Percentiles rank a stretch among this genome's conserved stretches.
Evolutionary conservation across 2,113 vertebrate genomes (phyloP).

Genomic region (Phocoena sinus): DNA sequence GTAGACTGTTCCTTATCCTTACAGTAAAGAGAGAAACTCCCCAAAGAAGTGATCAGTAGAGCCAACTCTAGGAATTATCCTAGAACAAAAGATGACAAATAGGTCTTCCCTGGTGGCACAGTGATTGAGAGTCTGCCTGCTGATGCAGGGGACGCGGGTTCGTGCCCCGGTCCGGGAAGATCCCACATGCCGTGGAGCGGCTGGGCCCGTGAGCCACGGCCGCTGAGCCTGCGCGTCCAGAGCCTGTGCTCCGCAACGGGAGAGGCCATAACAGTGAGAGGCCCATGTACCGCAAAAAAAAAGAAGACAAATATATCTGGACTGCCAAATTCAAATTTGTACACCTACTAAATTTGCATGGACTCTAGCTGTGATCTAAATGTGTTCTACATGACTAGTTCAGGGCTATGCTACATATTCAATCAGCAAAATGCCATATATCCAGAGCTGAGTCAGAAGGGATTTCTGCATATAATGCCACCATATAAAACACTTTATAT

Average conservation of each 20-base stretch:
- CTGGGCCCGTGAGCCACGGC: too few relatives aligned
- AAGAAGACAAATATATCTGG: conserved; percentile 8
- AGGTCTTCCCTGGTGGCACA: too few relatives aligned
- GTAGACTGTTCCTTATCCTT: not conserved
- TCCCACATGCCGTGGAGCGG: too few relatives aligned
- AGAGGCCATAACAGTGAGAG: too few relatives aligned
- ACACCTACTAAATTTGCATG: not conserved
- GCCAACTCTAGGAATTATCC: not conserved
- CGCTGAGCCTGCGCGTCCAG: too few relatives aligned
- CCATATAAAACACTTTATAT: not conserved
- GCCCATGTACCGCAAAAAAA: not conserved
- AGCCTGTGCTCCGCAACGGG: too few relatives aligned
- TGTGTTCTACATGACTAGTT: not conserved
- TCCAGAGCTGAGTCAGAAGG: not conserved
- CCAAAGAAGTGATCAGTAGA: conserved; percentile 14
- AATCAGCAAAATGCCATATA: not conserved
- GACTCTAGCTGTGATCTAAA: conserved; percentile 21
- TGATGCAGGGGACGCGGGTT: too few relatives aligned
- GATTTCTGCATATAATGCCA: not conserved
- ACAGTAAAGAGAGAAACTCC: not conserved
- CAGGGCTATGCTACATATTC: not conserved
- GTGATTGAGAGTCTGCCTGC: too few relatives aligned
- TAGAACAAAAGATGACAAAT: conserved; percentile 37
- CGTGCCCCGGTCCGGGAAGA: too few relatives aligned
- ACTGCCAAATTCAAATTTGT: not conserved